Evolutionary conservation across 1,140 invertebrate species (phyloP).

Genomic region (Trichogramma pretiosum): DNA sequence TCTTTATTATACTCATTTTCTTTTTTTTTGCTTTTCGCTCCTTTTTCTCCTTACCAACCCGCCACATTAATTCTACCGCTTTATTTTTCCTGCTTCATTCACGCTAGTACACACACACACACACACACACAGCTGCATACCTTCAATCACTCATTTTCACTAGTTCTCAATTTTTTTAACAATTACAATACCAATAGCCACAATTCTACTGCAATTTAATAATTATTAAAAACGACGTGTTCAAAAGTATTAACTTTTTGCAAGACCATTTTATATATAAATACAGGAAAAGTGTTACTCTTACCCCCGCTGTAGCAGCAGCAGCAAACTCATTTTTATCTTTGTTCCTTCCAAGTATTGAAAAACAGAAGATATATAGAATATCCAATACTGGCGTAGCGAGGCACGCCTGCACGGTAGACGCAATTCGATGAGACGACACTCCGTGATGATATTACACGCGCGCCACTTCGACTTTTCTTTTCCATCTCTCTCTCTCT

Average conservation of each 20-base stretch:
- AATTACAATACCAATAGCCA: too few relatives aligned
- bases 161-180: too few relatives aligned
- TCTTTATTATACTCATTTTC: conserved; percentile 15
- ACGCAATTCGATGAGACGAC: conserved; percentile 8
- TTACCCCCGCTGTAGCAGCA: too few relatives aligned
- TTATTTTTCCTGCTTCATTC: not conserved
- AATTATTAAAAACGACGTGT: too few relatives aligned
- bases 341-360: conserved; percentile 23
- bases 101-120: too few relatives aligned
- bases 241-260: too few relatives aligned
- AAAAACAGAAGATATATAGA: conserved; percentile 27
- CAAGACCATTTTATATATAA: too few relatives aligned
- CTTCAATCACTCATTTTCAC: too few relatives aligned
- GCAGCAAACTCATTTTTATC: conserved; percentile 8
- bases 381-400: conserved; percentile 12
- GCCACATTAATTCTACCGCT: conserved; percentile 6
- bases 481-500: conserved; percentile 1
- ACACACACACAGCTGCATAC: too few relatives aligned
- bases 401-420: not conserved
- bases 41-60: conserved; percentile 14
- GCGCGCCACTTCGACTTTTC: too few relatives aligned
- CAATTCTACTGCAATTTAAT: too few relatives aligned
- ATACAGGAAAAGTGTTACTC: too few relatives aligned
- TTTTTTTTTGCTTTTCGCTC: conserved; percentile 8
- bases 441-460: conserved; percentile 14